Conservation (phyloP, 2,888 invertebrate genomes). For the Eupithecia abbreviata region DNA sequence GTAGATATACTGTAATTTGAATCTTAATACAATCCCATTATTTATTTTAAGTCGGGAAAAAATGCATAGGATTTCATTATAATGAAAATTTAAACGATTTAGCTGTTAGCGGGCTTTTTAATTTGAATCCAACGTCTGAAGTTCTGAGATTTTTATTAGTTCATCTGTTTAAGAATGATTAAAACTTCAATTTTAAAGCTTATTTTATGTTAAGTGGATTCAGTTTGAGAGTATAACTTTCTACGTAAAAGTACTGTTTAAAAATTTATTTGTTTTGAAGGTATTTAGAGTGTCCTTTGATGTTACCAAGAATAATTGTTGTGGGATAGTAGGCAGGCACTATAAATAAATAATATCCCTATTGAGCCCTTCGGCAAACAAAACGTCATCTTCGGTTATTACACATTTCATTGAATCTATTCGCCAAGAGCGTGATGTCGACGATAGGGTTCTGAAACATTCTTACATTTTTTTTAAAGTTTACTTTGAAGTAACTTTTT, state of each 20-base stretch:
- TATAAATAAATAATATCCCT: neutral
- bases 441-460: neutral
- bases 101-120: slow-evolving; percentile 50
- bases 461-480: neutral
- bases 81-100: slow-evolving; percentile 60
- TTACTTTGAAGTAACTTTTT: no score
- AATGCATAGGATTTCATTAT: slow-evolving; percentile 66
- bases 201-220: slow-evolving; percentile 33
- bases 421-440: neutral
- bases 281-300: neutral
- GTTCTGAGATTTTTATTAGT: slow-evolving; percentile 44
- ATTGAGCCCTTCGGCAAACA: neutral
- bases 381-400: neutral
- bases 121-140: slow-evolving; percentile 53
- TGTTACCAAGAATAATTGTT: neutral
- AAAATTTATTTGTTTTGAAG: neutral
- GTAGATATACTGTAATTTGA: slow-evolving; percentile 76
- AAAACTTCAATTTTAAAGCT: slow-evolving; percentile 33
- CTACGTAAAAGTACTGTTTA: neutral
- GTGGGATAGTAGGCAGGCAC: neutral
- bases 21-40: slow-evolving; percentile 76
- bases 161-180: slow-evolving; percentile 38
- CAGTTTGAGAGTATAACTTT: slow-evolving; percentile 9
- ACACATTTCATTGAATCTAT: neutral
- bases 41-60: slow-evolving; percentile 73